Evolutionary conservation across 92 coral and sea anemone species (phyloP), one percentile per base, ranked within the genome.

Genomic region (Epizoanthus scotinus): DNA sequence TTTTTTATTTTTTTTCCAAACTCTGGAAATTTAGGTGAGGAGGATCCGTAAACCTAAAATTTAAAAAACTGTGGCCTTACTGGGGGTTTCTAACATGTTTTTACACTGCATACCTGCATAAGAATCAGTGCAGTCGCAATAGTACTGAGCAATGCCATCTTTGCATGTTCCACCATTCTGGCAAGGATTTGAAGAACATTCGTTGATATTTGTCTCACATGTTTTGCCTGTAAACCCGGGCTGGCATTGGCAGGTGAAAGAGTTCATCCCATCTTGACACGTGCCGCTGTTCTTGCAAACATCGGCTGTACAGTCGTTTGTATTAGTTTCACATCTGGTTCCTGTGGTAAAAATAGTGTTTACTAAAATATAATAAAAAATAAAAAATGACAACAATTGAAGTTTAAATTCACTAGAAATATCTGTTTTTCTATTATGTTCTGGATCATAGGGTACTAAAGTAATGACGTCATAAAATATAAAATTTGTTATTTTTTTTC

Each of bases 261-360:
- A 31, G 31, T 75, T 75, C 81, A 75, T 75, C 21, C 81, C 81
- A 75, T 75, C 81, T 24, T 75, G 81, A 21, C 81, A 75, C 14
- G 17, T 75, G 22, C 81, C 81, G 34, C 66, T 75, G 29, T 75
- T 75, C 67, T 75, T 75, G 63, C 81, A 75, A 75, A 58, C 81
- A 75, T 75, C 67, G n/a, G 67, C 67, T 58, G 81, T 75, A 17
- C 81, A 75, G 68, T 75, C 68, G 38, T 75, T 58, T 10, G 81
- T 75, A 59, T 58, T 58, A 4, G 54, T 75, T 75, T 75, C 52
- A 38, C 81, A 75, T 20, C 56, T 63, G 15, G 36, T 54, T 58
- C 81, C 81, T 75, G 64, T 29, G 50, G 14, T 10, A 8, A 44
- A 13, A 44, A 44, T n/a, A n/a, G n/a, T n/a, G n/a, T n/a, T n/a